Percentiles rank a stretch among this genome's conserved stretches.
phyloP scores from a whole-genome alignment of 1,140 invertebrate genomes.

The Atta texana region DNA sequence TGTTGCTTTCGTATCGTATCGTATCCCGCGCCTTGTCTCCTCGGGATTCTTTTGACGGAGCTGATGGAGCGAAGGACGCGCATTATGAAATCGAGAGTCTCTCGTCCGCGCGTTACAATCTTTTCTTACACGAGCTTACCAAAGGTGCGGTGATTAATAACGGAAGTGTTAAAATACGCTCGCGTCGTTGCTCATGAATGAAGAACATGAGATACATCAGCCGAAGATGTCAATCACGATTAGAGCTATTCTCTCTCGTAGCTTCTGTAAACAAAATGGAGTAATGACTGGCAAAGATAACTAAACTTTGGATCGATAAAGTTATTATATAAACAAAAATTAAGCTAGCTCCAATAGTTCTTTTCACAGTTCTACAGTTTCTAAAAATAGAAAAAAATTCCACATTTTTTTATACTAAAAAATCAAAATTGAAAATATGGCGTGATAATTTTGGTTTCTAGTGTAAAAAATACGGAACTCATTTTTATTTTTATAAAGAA shows the following conservation, averaged over 20 bases:
- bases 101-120: slow-evolving; percentile 25
- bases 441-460: too few relatives aligned
- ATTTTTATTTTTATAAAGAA: too few relatives aligned
- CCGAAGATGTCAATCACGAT: slow-evolving; percentile 20
- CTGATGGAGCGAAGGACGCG: slow-evolving; percentile 51
- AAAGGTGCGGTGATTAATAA: slow-evolving; percentile 40
- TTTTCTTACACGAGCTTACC: slow-evolving; percentile 6
- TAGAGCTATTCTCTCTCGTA: not conserved
- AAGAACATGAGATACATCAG: not conserved
- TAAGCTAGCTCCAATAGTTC: too few relatives aligned
- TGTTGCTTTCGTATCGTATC: slow-evolving; percentile 13
- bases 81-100: slow-evolving; percentile 52
- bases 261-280: slow-evolving; percentile 1
- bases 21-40: slow-evolving; percentile 9
- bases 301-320: too few relatives aligned
- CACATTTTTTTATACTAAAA: too few relatives aligned
- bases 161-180: slow-evolving; percentile 20
- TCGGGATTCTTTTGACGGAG: slow-evolving; percentile 11
- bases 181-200: slow-evolving; percentile 32
- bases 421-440: too few relatives aligned
- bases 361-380: too few relatives aligned
- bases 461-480: too few relatives aligned
- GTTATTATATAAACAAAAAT: too few relatives aligned
- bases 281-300: not conserved
- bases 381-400: too few relatives aligned